phyloP scores from a whole-genome alignment of 92 coral and sea anemone genomes.

The Phenganax marumi region DNA sequence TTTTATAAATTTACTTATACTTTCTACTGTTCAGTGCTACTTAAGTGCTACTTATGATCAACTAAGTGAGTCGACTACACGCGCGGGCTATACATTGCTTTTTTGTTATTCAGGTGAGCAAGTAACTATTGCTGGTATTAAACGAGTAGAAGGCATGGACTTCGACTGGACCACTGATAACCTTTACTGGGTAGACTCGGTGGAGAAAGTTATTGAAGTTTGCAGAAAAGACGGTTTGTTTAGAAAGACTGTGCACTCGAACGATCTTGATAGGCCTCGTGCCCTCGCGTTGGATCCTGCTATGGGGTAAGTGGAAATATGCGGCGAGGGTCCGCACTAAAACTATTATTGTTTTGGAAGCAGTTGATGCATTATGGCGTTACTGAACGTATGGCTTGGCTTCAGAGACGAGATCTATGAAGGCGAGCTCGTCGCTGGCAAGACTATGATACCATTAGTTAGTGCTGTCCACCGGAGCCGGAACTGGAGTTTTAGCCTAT shows the following conservation, averaged over 20 bases:
- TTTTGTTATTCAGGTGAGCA: constrained; percentile 31
- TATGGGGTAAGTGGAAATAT: constrained; percentile 58
- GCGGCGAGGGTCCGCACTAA: too few species aligned
- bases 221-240: constrained; percentile 84
- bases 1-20: too few species aligned
- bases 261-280: constrained; percentile 75
- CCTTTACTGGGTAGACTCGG: constrained; percentile 96
- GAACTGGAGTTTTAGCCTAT: too few species aligned
- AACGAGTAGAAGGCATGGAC: constrained; percentile 88
- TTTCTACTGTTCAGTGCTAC: too few species aligned
- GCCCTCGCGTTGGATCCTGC: constrained; percentile 79
- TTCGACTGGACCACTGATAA: constrained; percentile 87
- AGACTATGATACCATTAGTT: too few species aligned
- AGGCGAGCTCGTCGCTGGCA: too few species aligned
- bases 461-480: too few species aligned
- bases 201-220: constrained; percentile 80
- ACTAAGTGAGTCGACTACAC: not conserved
- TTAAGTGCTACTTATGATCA: not conserved
- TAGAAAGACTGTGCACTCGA: constrained; percentile 63
- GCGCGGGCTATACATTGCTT: not conserved
- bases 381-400: too few species aligned
- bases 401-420: too few species aligned
- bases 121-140: constrained; percentile 64
- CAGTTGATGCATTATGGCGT: too few species aligned
- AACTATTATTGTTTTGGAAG: too few species aligned